A percentile compares a stretch with the other conserved stretches of the same genome.
These are phyloP conservation scores for Pachydiplax longipennis DNA, from an alignment of 2,888 invertebrate genomes.

Conservation along the genomic window DNA sequence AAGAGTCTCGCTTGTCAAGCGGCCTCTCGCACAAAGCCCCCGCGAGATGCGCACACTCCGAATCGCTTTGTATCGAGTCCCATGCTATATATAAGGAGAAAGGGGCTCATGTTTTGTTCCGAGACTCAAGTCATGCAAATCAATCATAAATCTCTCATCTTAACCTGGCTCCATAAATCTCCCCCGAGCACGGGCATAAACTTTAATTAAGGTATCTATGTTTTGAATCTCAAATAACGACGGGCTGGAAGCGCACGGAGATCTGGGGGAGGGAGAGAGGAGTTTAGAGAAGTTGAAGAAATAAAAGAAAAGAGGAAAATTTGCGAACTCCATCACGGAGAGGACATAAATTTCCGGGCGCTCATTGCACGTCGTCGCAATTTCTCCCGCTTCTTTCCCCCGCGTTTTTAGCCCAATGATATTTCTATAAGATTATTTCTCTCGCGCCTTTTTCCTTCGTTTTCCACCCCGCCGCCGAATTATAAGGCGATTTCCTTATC, in stretches of 20 bases:
- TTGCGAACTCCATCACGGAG: neutral
- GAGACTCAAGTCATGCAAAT: neutral
- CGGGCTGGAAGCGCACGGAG: neutral
- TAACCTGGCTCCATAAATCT: neutral
- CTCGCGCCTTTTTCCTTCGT: neutral
- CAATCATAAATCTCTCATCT: neutral
- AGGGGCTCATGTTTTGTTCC: neutral
- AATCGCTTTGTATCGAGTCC: too few species aligned
- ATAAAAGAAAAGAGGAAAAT: neutral
- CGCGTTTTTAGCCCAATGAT: neutral
- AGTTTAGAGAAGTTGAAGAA: neutral
- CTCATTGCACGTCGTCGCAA: neutral
- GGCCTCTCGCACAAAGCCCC: too few species aligned
- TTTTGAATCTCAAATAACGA: neutral
- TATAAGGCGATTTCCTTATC: too few species aligned
- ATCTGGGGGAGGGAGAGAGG: too few species aligned
- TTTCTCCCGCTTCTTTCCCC: neutral
- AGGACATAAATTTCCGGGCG: neutral
- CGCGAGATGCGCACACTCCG: too few species aligned
- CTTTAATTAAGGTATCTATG: neutral
- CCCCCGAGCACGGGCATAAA: neutral
- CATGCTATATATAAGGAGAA: neutral
- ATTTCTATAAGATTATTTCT: neutral
- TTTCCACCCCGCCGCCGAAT: neutral
- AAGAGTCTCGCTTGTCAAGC: too few species aligned